Evolutionary conservation across 2,113 vertebrate genomes (phyloP).

Genomic region (Climacteris rufus): DNA sequence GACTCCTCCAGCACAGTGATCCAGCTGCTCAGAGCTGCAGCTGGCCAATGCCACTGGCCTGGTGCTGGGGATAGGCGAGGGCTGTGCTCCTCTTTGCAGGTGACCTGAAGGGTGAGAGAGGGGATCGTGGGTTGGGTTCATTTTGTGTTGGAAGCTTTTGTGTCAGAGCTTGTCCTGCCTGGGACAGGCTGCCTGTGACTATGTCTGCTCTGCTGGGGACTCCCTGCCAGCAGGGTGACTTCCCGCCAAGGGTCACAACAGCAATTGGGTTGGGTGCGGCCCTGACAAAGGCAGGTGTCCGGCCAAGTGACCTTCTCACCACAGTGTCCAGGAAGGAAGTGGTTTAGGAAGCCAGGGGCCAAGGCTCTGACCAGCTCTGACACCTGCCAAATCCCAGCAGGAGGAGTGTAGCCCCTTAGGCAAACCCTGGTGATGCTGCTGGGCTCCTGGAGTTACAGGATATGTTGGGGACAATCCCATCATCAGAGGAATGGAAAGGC

Average conservation of each 20-base stretch:
- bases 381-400: background rate
- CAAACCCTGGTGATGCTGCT: fast-evolving
- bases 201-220: background rate
- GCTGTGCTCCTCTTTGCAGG: background rate
- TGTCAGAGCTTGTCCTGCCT: background rate
- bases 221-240: background rate
- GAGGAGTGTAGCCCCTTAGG: background rate
- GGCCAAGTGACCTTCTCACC: slow-evolving; percentile 3
- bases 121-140: fast-evolving
- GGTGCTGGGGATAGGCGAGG: background rate
- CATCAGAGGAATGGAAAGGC: fast-evolving
- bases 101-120: background rate
- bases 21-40: background rate
- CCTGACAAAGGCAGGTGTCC: background rate
- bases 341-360: background rate
- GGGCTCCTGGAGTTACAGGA: background rate
- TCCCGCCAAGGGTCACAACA: background rate
- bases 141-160: background rate
- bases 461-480: background rate
- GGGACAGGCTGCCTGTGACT: background rate
- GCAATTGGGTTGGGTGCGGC: background rate
- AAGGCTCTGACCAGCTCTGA: background rate
- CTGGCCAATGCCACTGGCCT: background rate
- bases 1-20: background rate
- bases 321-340: background rate